A percentile compares a stretch with the other conserved stretches of the same genome.
These are phyloP conservation scores for Lepisosteus oculatus DNA, from an alignment of 2,113 vertebrate species.

Conservation along the genomic window DNA sequence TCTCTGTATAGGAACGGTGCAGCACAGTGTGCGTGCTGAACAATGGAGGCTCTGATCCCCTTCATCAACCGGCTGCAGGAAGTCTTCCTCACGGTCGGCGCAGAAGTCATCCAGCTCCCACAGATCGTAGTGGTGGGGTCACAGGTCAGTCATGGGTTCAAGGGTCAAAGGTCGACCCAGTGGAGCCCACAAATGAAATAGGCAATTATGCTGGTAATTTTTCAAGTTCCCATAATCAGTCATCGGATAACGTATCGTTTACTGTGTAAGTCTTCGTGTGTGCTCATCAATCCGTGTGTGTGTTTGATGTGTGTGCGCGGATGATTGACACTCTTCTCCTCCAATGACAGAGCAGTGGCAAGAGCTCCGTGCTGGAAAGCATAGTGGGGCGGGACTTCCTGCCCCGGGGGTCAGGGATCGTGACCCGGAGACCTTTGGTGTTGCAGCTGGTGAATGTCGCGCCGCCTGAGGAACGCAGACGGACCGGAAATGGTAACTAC, in stretches of 20 bases:
- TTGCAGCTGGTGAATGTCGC: slow-evolving; percentile 69
- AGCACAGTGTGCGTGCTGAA: background rate
- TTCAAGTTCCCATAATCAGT: too few relatives aligned
- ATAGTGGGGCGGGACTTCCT: slow-evolving; percentile 72
- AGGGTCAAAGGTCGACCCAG: too few relatives aligned
- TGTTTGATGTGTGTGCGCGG: slow-evolving; percentile 6
- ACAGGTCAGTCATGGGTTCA: slow-evolving; percentile 49
- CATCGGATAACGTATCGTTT: too few relatives aligned
- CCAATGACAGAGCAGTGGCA: slow-evolving; percentile 69
- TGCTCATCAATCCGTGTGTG: background rate
- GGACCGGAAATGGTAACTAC: slow-evolving; percentile 54
- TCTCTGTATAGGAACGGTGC: too few relatives aligned
- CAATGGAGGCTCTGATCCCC: slow-evolving; percentile 74
- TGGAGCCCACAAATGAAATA: too few relatives aligned
- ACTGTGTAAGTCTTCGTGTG: too few relatives aligned
- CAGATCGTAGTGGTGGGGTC: slow-evolving; percentile 74
- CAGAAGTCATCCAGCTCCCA: slow-evolving; percentile 70
- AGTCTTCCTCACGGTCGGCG: slow-evolving; percentile 71
- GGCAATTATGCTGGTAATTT: too few relatives aligned
- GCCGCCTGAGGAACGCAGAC: slow-evolving; percentile 52
- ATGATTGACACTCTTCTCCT: slow-evolving; percentile 30
- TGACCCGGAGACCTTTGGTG: slow-evolving; percentile 70
- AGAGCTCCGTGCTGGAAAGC: slow-evolving; percentile 74
- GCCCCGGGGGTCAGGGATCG: slow-evolving; percentile 71
- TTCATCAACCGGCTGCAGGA: slow-evolving; percentile 75